These are phyloP conservation scores for Sweltsa coloradensis DNA, from an alignment of 1,140 invertebrate species.

Conservation along the genomic window DNA sequence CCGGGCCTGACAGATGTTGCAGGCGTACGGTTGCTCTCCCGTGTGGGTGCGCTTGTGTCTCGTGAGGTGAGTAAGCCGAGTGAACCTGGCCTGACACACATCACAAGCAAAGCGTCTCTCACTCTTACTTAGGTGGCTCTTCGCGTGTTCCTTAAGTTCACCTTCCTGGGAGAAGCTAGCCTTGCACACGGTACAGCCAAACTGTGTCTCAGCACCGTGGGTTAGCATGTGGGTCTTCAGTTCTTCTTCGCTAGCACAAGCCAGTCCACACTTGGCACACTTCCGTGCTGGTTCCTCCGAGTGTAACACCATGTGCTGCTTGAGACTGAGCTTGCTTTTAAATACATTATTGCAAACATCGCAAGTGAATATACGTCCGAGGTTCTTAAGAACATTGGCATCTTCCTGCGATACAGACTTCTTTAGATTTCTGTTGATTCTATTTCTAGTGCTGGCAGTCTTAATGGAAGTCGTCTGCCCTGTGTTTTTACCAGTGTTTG, in stretches of 20 bases:
- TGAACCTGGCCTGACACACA: slow-evolving; percentile 41
- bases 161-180: not conserved
- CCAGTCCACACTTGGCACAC: slow-evolving; percentile 20
- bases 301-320: too few relatives aligned
- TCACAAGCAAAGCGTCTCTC: slow-evolving; percentile 40
- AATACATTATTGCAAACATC: too few relatives aligned
- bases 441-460: too few relatives aligned
- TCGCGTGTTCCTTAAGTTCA: not conserved
- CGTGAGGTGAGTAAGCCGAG: slow-evolving; percentile 36
- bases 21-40: slow-evolving; percentile 34
- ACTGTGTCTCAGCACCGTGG: slow-evolving; percentile 5
- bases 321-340: too few relatives aligned
- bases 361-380: too few relatives aligned
- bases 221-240: slow-evolving; percentile 7
- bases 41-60: slow-evolving; percentile 36
- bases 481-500: too few relatives aligned
- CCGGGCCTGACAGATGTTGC: slow-evolving; percentile 28
- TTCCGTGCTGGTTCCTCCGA: too few relatives aligned
- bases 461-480: too few relatives aligned
- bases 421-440: too few relatives aligned
- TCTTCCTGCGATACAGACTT: too few relatives aligned
- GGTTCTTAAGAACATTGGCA: too few relatives aligned
- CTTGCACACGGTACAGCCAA: slow-evolving; percentile 1
- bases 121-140: slow-evolving; percentile 36
- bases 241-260: not conserved